phyloP scores from a whole-genome alignment of 64 coral and sea anemone species.

The Cladopsammia gracilis region DNA sequence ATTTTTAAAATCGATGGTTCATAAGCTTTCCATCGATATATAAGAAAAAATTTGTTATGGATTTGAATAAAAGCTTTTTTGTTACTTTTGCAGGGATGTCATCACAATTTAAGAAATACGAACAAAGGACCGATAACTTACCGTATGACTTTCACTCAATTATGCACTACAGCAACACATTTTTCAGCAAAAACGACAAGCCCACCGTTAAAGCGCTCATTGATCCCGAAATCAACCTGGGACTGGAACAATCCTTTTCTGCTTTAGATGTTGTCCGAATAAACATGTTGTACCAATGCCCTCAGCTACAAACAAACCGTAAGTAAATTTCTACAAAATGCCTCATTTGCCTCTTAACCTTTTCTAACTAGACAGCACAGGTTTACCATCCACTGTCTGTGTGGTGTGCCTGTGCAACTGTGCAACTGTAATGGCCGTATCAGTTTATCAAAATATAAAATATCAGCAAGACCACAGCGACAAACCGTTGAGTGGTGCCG shows the following conservation, averaged over 20 bases:
- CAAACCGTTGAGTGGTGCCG: too few relatives aligned
- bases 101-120: constrained; percentile 30
- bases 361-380: too few relatives aligned
- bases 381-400: too few relatives aligned
- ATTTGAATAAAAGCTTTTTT: not conserved
- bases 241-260: constrained; percentile 46
- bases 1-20: too few relatives aligned
- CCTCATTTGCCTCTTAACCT: too few relatives aligned
- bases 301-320: constrained; percentile 25
- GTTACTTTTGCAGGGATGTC: constrained; percentile 3
- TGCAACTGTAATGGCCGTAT: too few relatives aligned
- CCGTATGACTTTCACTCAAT: constrained; percentile 76
- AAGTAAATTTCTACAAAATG: not conserved
- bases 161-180: constrained; percentile 72
- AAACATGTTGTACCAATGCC: constrained; percentile 71
- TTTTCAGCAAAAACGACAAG: constrained; percentile 33
- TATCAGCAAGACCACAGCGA: too few relatives aligned
- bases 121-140: constrained; percentile 12
- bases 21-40: too few relatives aligned
- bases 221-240: constrained; percentile 46
- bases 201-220: constrained; percentile 40
- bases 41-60: too few relatives aligned
- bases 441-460: too few relatives aligned
- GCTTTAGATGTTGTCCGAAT: constrained; percentile 74
- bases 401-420: too few relatives aligned